These are phyloP conservation scores for Eilema caniola DNA, from an alignment of 2,888 invertebrate genomes.

Conservation along the genomic window DNA sequence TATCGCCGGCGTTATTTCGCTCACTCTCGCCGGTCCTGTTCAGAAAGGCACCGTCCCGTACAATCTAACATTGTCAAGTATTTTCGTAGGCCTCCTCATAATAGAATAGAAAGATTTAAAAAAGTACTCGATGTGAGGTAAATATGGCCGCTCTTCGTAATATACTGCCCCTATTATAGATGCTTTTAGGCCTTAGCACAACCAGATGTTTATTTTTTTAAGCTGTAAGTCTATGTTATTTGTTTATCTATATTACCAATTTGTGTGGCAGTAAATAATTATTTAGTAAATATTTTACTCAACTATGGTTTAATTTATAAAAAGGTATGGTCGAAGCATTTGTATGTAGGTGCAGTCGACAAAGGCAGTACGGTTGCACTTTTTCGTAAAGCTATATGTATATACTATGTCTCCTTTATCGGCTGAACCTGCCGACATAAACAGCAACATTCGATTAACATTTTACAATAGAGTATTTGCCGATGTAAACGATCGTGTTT, in stretches of 20 bases:
- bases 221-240: not conserved
- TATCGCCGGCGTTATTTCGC: slow-evolving; percentile 44
- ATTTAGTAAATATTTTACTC: not conserved
- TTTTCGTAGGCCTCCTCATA: slow-evolving; percentile 49
- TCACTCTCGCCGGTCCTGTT: slow-evolving; percentile 54
- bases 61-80: slow-evolving; percentile 62
- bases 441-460: not conserved
- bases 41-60: slow-evolving; percentile 56
- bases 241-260: too few species aligned
- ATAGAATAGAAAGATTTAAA: slow-evolving; percentile 35
- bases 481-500: not conserved
- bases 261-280: too few species aligned
- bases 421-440: not conserved
- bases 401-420: too few species aligned
- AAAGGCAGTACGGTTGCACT: too few species aligned
- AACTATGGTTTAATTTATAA: not conserved
- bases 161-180: slow-evolving; percentile 11
- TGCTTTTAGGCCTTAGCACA: not conserved
- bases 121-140: slow-evolving; percentile 24
- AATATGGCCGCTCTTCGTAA: slow-evolving; percentile 13
- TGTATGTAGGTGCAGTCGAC: too few species aligned
- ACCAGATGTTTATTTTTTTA: not conserved
- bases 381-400: too few species aligned
- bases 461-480: not conserved
- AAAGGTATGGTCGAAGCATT: not conserved